Evolutionary conservation across 2,888 invertebrate genomes (phyloP).

Genomic region (Glyphotaelius pellucidus): DNA sequence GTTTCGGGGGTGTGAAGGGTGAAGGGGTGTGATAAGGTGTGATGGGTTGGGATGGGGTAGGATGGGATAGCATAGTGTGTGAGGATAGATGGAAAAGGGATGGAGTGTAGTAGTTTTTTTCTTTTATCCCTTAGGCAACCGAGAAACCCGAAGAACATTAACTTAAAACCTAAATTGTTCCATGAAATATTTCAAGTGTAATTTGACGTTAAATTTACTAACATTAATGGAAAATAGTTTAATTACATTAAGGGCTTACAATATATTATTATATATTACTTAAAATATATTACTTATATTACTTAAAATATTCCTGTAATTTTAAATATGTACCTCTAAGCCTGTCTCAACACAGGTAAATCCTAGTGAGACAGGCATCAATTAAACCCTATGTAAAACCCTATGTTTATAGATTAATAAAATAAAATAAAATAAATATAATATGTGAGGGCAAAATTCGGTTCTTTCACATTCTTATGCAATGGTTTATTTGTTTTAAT

Average conservation of each 20-base stretch:
- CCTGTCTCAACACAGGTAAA: too few species aligned
- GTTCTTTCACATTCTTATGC: neutral
- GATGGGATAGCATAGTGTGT: neutral
- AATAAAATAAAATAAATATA: too few species aligned
- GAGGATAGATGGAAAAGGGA: neutral
- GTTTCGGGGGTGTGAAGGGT: neutral
- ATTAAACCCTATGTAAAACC: too few species aligned
- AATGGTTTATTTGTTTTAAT: neutral
- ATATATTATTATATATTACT: too few species aligned
- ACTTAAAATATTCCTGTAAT: too few species aligned
- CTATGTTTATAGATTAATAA: too few species aligned
- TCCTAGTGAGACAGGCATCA: too few species aligned
- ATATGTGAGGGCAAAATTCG: too few species aligned
- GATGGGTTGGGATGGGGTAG: neutral
- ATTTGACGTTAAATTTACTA: constrained; percentile 6
- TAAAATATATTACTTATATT: too few species aligned
- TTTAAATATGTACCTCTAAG: too few species aligned
- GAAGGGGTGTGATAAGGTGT: too few species aligned
- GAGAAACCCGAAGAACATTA: constrained; percentile 7
- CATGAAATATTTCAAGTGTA: constrained; percentile 18
- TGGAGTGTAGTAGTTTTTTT: neutral
- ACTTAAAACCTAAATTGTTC: constrained; percentile 15
- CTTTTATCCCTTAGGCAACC: neutral
- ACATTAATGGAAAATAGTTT: neutral
- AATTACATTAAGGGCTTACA: neutral